Base-by-base conservation (phyloP, 2,888 invertebrate species). In the Parnassius apollo region DNA sequence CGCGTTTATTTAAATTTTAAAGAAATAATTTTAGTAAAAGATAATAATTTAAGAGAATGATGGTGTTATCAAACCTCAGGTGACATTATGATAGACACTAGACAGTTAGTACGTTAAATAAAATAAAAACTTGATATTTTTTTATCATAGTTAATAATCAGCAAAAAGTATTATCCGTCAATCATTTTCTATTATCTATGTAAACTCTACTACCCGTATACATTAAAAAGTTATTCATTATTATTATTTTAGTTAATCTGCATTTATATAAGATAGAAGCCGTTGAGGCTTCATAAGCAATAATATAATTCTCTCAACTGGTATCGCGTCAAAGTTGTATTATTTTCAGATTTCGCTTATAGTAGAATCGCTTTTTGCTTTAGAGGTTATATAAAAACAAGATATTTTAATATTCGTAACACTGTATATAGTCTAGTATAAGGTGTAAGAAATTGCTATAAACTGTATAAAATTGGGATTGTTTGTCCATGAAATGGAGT, bases 401-500 rank as follows among this genome's bases (percentile, higher is more conserved):
- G 68, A 83, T 86, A 85, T 85, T 83, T 85, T 85, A 81, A 75
- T 85, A 84, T 83, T 77, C 75, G 76, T 66, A 51, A 63, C 79
- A 73, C 75, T 88, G 87, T 88, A 87, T 80, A 87, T 86, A 87
- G 78, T 72, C 74, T 75, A 71, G 69, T 81, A 80, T 85, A 81
- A 78, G 85, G 85, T 86, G 85, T 86, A 83, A 83, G 83, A 80
- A 82, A 81, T 83, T 86, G 86, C 83, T 77, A 75, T 68, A 72
- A 74, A 70, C 74, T 71, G 66, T 68, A 66, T 66, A 71, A 66
- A 69, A 60, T 58, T 57, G 58, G 50, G 52, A 60, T 52, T 46
- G 52, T 53, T 62, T 69, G 65, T 82, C 83, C 86, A 85, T 86
- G 42, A 73, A 78, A 86, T 86, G 87, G 86, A 75, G 63, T 57